These are phyloP conservation scores for Tiaroga cobitis DNA, from an alignment of 2,797 vertebrate genomes.

Conservation along the genomic window DNA sequence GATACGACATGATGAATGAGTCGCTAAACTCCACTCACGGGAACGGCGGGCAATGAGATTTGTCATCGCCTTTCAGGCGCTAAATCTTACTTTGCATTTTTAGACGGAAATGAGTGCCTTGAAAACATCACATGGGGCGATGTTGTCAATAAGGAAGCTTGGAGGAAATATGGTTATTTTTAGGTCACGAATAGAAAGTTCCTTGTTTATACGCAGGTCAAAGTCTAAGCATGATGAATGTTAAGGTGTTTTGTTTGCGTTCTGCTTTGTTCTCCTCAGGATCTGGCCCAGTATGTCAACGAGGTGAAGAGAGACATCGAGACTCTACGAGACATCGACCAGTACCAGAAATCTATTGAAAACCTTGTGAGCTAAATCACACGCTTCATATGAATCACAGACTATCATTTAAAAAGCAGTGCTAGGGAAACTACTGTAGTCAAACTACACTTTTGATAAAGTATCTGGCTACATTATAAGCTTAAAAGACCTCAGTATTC, in stretches of 20 bases:
- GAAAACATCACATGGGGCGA: constrained; percentile 16
- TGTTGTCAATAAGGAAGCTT: constrained; percentile 34
- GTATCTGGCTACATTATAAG: background rate
- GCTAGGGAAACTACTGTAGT: background rate
- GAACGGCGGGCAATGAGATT: constrained; percentile 27
- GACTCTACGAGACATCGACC: constrained; percentile 92
- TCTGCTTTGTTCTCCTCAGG: constrained; percentile 73
- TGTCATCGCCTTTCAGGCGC: background rate
- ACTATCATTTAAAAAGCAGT: background rate
- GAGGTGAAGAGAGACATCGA: constrained; percentile 99
- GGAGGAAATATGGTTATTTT: constrained; percentile 8
- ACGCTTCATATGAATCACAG: background rate
- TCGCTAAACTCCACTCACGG: constrained; percentile 37
- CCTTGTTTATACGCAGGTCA: background rate
- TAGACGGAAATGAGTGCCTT: background rate
- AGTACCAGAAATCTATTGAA: constrained; percentile 97
- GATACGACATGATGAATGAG: constrained; percentile 44
- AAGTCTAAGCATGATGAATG: background rate
- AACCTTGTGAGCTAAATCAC: constrained; percentile 85
- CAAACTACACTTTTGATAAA: background rate
- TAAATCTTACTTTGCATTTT: constrained; percentile 11
- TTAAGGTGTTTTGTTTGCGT: constrained; percentile 6
- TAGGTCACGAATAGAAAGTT: background rate
- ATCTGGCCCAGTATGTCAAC: constrained; percentile 98
- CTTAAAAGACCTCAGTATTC: background rate